Base-by-base conservation (phyloP, 2,888 invertebrate genomes). In the Marasmarcha lunaedactyla region DNA sequence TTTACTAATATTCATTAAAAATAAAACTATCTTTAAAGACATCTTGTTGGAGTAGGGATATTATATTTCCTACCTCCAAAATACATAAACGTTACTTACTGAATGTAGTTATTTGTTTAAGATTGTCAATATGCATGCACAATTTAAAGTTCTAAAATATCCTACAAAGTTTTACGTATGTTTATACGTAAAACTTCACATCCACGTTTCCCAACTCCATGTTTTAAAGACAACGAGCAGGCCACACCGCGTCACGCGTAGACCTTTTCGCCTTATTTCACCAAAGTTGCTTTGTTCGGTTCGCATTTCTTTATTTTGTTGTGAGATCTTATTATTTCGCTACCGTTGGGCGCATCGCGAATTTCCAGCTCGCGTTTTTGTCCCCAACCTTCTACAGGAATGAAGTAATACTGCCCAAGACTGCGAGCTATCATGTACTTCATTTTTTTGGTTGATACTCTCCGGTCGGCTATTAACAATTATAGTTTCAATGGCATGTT, bases 301-400 rank as follows among this genome's bases (percentile, higher is more conserved):
- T 66, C 60, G 59, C 67, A 70, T 64, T 79, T 77, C 72, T 83
- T 83, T 83, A 81, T 79, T 81, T 81, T 81, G 76, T 72, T 73
- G 76, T 65, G 73, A 72, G 77, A 78, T 79, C 81, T 83, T 83
- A 83, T 83, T 83, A 83, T 81, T 79, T 79, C 67, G 81, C 81
- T 81, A 79, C 81, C 77, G 79, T 78, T 76, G 71, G 68, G 69
- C 72, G 70, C 72, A 64, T 67, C 68, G 76, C 70, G 63, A 12
- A 12, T 10, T 10, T 13, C 12, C 11, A 9, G 9, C 10, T 27
- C 26, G 15, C 15, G 10, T 33, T 30, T 30, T 30, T 34, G 34
- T 12, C 34, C 34, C 12, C 11, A 12, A 34, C 12, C 6, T 30
- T 12, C 34, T 4, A 30, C 10, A 7, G 76, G 81, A 83, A 83